Evolutionary conservation across 92 coral and sea anemone genomes (phyloP).

Genomic region (Ricordea florida): DNA sequence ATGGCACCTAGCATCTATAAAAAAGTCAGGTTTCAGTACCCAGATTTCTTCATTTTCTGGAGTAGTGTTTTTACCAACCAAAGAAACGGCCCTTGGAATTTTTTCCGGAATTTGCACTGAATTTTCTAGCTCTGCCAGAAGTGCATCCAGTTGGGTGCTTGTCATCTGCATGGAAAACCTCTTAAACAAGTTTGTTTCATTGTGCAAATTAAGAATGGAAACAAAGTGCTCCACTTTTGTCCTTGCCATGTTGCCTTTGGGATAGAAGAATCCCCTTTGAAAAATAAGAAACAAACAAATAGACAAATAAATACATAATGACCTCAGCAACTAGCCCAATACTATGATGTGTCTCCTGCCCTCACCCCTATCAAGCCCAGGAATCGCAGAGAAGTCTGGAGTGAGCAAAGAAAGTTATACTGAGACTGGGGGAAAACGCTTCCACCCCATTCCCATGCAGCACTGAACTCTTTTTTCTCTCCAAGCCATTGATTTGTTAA

Average conservation of each 20-base stretch:
- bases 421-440: too few relatives aligned
- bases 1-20: constrained; percentile 17
- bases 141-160: constrained; percentile 6
- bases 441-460: too few relatives aligned
- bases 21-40: constrained; percentile 13
- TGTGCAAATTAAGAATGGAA: not conserved
- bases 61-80: constrained; percentile 16
- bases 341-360: not conserved
- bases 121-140: constrained; percentile 10
- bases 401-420: not conserved
- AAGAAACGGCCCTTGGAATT: constrained; percentile 24
- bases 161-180: not conserved
- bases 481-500: not conserved
- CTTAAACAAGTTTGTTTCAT: not conserved
- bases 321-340: not conserved
- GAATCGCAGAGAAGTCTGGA: constrained; percentile 5
- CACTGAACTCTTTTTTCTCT: too few relatives aligned
- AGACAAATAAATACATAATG: not conserved
- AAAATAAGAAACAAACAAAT: not conserved
- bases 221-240: constrained; percentile 18
- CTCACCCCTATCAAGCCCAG: constrained; percentile 5
- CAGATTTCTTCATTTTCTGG: constrained; percentile 1
- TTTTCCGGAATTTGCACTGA: constrained; percentile 2
- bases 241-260: constrained; percentile 12
- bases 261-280: constrained; percentile 15